Base-by-base conservation (phyloP, 1,140 invertebrate species). In the Potamilus streckersoni region DNA sequence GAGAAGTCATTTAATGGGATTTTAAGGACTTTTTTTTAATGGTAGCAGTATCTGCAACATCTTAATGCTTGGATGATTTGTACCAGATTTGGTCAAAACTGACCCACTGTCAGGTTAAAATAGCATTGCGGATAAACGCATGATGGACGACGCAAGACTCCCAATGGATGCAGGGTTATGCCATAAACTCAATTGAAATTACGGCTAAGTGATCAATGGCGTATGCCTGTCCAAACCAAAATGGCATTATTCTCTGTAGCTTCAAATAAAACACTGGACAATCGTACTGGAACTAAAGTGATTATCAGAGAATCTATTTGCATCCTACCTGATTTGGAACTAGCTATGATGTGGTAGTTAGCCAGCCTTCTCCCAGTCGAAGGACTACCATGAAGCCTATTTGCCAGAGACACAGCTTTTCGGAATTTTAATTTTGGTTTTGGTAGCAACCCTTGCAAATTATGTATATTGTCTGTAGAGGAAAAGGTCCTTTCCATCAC, bases 391-490 rank as follows among this genome's bases (percentile, higher is more conserved):
- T 89, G 87, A 27, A 89, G 82, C 74, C 85, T 86, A 74, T 82
- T 86, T 49, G 87, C 86, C 56, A 87, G 79, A 31, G 85, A 85
- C 60, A 85, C 85, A 16, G 85, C 84, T 71, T 88, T 87, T 64
- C 87, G 84, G 78, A 90, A 90, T 78, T 89, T 86, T 59, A 86
- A 78, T 80, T 86, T 86, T 72, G 83, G 82, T 82, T 84, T 88
- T 69, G 78, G 78, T 59, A 68, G 81, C 69, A 79, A 76, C 63
- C 57, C 79, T 72, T 81, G 92, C 69, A 93, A 92, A 82, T 92
- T 92, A 49, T 92, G 81, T 4, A 88, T 82, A 80, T 84, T 86
- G 79, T 88, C 87, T 20, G 86, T 86, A 31, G 87, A 88, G 12
- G 83, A 86, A 66, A 80, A 86, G 49, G 79, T 84, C 58, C 85